Base-by-base conservation (phyloP, 1,140 invertebrate genomes). In the Protaetia brevitarsis region DNA sequence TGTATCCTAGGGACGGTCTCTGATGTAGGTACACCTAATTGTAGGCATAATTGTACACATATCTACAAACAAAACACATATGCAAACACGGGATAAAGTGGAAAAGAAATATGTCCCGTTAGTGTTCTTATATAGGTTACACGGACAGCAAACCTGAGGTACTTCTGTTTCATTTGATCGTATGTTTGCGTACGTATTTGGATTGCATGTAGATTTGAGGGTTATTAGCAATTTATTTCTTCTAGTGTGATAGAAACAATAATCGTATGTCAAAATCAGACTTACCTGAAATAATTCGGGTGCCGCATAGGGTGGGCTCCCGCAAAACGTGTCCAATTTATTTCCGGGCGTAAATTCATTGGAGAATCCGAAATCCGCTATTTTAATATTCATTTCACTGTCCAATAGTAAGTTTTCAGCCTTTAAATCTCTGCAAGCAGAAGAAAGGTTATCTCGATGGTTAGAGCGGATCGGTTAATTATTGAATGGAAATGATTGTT, bases 351-450 rank as follows among this genome's bases (percentile, higher is more conserved):
- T 97, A 83, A 99, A 99, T 84, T 99, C 96, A 83, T 99, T 99
- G 76, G 95, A 98, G 85, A 99, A 99, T 64, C 98, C 98, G 84
- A 99, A 99, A 84, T 99, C 98, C 31, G 98, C 98, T 78, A 99
- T 99, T 86, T 99, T 99, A 73, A 99, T 99, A 81, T 99, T 99
- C 95, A 99, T 98, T 85, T 99, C 97, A 80, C 93, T 93, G 84
- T 99, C 98, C 77, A 99, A 83, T 72, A 99, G 84, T 75, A 99
- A 86, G 84, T 99, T 99, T 85, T 99, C 98, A 75, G 98, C 97
- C 89, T 97, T 90, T 76, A 89, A 87, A 81, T 88, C 87, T 80
- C 82, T 83, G 73, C 65, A 69, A 78, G 75, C 68, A 72, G 56
- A 68, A 66, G 59, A 66, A 66, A 13, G 23, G 34, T 41, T 29